phyloP scores from a whole-genome alignment of 1,140 invertebrate genomes.

The Lepeophtheirus salmonis region DNA sequence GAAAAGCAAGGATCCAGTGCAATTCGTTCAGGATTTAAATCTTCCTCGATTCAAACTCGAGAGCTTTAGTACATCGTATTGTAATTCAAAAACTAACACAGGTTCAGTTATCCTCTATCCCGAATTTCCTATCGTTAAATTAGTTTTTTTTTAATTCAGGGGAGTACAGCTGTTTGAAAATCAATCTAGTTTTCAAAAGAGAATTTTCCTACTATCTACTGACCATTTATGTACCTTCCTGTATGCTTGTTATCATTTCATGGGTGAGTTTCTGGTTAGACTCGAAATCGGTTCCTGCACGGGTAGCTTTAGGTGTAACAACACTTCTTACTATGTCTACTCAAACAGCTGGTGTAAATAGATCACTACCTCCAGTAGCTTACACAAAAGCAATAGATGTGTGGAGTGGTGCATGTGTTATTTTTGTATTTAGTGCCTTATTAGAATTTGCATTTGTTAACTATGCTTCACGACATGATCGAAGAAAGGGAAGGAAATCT shows the following conservation, averaged over 20 bases:
- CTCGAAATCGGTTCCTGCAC: slow-evolving; percentile 40
- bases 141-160: slow-evolving; percentile 34
- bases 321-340: slow-evolving; percentile 38
- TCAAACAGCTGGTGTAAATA: slow-evolving; percentile 42
- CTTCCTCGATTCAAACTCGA: slow-evolving; percentile 77
- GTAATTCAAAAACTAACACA: slow-evolving; percentile 86
- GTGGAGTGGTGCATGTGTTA: slow-evolving; percentile 85
- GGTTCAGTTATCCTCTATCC: slow-evolving; percentile 34
- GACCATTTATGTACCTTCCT: slow-evolving; percentile 89
- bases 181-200: slow-evolving; percentile 80
- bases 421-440: slow-evolving; percentile 89
- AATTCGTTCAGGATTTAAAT: slow-evolving; percentile 77
- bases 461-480: slow-evolving; percentile 77
- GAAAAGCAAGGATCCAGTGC: slow-evolving; percentile 81
- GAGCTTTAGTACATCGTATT: slow-evolving; percentile 76
- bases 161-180: slow-evolving; percentile 87
- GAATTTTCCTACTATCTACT: slow-evolving; percentile 96
- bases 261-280: slow-evolving; percentile 48
- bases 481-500: slow-evolving; percentile 48
- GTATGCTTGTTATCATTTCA: slow-evolving; percentile 58
- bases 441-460: slow-evolving; percentile 91
- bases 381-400: slow-evolving; percentile 94
- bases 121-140: background rate
- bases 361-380: slow-evolving; percentile 81
- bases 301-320: slow-evolving; percentile 40